phyloP scores from a whole-genome alignment of 2,888 invertebrate species.

The Dryomyza anilis region DNA sequence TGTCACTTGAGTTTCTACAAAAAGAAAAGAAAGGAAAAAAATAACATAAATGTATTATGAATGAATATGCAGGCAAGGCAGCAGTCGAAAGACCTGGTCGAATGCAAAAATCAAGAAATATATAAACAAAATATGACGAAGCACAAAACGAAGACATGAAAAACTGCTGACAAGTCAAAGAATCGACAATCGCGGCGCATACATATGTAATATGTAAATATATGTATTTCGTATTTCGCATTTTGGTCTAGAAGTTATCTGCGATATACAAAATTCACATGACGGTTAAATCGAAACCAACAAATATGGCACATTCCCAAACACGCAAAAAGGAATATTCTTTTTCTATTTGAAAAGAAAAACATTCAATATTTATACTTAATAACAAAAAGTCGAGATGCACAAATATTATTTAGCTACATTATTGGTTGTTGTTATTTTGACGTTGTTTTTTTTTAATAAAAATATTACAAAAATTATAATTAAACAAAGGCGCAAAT shows the following conservation, averaged over 20 bases:
- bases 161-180: neutral
- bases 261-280: neutral
- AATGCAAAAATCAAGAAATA: neutral
- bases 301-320: slow-evolving; percentile 53
- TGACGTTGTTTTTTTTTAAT: neutral
- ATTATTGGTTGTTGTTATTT: too few species aligned
- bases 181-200: neutral
- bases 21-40: too few species aligned
- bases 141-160: neutral
- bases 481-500: neutral
- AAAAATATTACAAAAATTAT: neutral
- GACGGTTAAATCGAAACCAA: neutral
- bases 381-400: neutral
- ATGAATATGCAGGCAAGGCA: slow-evolving; percentile 1
- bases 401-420: too few species aligned
- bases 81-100: neutral
- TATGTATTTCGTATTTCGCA: slow-evolving; percentile 20
- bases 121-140: neutral
- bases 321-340: slow-evolving; percentile 45
- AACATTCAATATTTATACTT: neutral
- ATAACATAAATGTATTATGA: neutral
- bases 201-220: neutral
- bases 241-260: slow-evolving; percentile 15
- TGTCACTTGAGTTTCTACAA: slow-evolving; percentile 9
- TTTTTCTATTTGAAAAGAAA: slow-evolving; percentile 26